A percentile compares a stretch with the other conserved stretches of the same genome.
Conservation (phyloP, 2,797 vertebrate species). For the Mycteria americana region DNA sequence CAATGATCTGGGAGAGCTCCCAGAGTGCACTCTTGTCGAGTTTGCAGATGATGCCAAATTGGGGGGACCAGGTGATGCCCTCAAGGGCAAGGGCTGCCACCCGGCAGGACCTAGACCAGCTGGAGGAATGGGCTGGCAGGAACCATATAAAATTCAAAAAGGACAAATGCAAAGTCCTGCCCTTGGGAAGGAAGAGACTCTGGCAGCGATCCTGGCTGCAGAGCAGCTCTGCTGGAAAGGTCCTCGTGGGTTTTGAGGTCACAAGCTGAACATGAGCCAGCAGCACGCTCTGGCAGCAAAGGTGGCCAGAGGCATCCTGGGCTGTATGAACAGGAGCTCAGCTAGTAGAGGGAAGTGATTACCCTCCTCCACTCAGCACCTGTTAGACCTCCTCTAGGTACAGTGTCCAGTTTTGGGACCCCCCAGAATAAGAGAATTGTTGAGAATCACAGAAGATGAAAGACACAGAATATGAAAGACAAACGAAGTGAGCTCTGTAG, state of each 20-base stretch:
- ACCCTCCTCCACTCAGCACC: too few species aligned
- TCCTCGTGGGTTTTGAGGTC: background rate
- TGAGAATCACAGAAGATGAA: background rate
- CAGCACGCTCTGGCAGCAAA: background rate
- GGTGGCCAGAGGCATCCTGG: background rate
- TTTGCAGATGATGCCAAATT: background rate
- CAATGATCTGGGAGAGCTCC: background rate
- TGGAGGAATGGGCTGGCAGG: background rate
- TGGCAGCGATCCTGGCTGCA: background rate
- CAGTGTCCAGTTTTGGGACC: background rate
- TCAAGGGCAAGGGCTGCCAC: background rate
- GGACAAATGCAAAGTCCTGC: background rate
- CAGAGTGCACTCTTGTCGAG: rapidly evolving
- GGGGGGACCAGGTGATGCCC: background rate
- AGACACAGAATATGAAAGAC: background rate
- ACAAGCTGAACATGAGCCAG: background rate
- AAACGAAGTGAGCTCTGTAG: background rate
- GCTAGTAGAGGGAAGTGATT: background rate
- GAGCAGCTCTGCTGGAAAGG: background rate
- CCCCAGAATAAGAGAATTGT: background rate
- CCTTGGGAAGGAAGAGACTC: background rate
- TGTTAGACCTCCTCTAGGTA: background rate
- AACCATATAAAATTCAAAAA: background rate
- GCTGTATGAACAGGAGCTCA: background rate
- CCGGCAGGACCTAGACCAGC: background rate